Conservation (phyloP, 2,113 vertebrate genomes). For the Eolophus roseicapilla region DNA sequence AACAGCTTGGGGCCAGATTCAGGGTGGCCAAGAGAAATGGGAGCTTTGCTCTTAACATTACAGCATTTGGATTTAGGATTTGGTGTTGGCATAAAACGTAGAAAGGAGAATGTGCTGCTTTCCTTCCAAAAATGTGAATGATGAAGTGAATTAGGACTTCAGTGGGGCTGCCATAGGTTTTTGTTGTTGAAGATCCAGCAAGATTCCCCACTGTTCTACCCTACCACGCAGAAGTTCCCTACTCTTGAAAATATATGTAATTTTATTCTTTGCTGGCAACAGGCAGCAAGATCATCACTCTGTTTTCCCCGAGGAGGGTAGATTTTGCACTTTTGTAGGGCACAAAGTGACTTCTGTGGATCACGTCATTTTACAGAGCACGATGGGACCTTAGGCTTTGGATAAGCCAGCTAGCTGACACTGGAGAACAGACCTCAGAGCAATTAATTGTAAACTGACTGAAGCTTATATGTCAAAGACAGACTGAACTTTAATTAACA, state of each 20-base stretch:
- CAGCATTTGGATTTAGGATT: not conserved
- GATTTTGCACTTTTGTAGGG: not conserved
- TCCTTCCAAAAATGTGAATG: not conserved
- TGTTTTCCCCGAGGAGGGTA: not conserved
- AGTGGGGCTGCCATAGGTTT: not conserved
- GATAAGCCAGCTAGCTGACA: not conserved
- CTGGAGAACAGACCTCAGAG: not conserved
- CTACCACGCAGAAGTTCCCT: not conserved
- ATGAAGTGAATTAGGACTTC: not conserved
- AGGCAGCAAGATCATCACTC: not conserved
- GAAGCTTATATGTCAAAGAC: not conserved
- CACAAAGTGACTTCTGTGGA: not conserved
- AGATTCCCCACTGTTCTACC: not conserved
- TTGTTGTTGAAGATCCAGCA: not conserved
- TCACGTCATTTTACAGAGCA: not conserved
- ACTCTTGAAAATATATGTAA: not conserved
- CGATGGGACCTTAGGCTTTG: not conserved
- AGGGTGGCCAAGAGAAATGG: not conserved
- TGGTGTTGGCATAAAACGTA: not conserved
- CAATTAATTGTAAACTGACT: constrained; percentile 1
- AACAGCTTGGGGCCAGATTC: not conserved
- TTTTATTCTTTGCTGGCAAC: not conserved
- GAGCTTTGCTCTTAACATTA: not conserved
- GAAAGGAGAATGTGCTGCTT: not conserved
- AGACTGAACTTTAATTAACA: constrained; percentile 2